Evolutionary conservation across 1,140 invertebrate species (phyloP).

Genomic region (Eurosta solidaginis): DNA sequence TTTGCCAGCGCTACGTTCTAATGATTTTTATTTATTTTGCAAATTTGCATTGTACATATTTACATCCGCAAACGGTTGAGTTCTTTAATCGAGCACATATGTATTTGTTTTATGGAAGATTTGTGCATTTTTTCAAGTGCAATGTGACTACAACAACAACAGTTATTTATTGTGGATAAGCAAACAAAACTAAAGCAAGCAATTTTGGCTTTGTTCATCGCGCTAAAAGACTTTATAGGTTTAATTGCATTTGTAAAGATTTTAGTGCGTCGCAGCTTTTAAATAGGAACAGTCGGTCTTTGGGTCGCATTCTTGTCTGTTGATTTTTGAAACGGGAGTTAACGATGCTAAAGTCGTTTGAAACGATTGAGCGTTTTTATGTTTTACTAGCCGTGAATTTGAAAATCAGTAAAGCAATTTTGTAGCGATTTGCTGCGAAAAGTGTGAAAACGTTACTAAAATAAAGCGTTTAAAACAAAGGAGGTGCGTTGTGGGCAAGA

Average conservation of each 20-base stretch:
- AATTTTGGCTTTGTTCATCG: background rate
- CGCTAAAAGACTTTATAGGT: background rate
- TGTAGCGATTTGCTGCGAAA: background rate
- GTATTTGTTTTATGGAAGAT: constrained; percentile 29
- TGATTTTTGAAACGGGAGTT: background rate
- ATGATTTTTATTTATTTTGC: background rate
- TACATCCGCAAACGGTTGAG: background rate
- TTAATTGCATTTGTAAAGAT: background rate
- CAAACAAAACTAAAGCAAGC: background rate
- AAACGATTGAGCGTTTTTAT: background rate
- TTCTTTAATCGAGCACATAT: constrained; percentile 10
- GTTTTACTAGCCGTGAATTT: background rate
- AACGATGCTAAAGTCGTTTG: background rate
- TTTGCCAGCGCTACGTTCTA: background rate
- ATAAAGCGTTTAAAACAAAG: background rate
- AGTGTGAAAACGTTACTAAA: background rate
- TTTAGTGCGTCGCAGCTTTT: constrained; percentile 17
- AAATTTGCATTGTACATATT: background rate
- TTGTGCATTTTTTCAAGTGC: constrained; percentile 22
- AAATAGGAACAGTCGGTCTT: background rate
- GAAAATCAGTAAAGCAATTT: background rate
- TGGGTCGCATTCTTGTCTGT: background rate
- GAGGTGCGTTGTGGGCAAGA: background rate
- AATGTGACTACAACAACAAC: background rate
- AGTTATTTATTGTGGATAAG: too few relatives aligned